A percentile compares a stretch with the other conserved stretches of the same genome.
These are phyloP conservation scores for Charadrius vociferus DNA, from an alignment of 2,113 vertebrate species.

Conservation along the genomic window DNA sequence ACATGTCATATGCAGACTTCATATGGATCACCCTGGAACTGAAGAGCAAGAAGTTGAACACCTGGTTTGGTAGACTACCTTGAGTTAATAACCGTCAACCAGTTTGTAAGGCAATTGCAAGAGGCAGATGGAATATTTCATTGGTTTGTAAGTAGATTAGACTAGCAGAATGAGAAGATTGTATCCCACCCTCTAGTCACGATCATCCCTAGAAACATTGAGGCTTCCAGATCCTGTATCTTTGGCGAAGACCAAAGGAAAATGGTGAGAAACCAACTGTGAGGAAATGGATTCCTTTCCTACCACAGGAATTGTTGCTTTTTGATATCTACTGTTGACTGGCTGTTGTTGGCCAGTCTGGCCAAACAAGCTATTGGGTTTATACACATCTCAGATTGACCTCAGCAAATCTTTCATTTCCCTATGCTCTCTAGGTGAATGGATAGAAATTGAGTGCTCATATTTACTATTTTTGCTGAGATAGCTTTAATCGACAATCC, in stretches of 20 bases:
- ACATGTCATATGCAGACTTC: neutral
- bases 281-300: neutral
- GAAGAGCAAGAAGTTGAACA: neutral
- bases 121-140: neutral
- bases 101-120: neutral
- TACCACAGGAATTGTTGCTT: neutral
- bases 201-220: neutral
- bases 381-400: neutral
- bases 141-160: neutral
- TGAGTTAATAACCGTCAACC: neutral
- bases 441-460: neutral
- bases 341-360: neutral
- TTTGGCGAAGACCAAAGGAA: neutral
- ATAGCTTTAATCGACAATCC: neutral
- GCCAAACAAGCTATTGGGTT: neutral
- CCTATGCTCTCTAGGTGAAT: neutral
- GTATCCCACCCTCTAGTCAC: neutral
- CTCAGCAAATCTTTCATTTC: neutral
- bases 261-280: neutral
- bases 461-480: neutral
- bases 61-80: neutral
- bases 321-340: neutral
- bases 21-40: neutral
- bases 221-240: neutral
- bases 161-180: neutral